A percentile compares a stretch with the other conserved stretches of the same genome.
Evolutionary conservation across 92 coral and sea anemone genomes (phyloP).

Genomic region (Hydrozoanthus gracilis): DNA sequence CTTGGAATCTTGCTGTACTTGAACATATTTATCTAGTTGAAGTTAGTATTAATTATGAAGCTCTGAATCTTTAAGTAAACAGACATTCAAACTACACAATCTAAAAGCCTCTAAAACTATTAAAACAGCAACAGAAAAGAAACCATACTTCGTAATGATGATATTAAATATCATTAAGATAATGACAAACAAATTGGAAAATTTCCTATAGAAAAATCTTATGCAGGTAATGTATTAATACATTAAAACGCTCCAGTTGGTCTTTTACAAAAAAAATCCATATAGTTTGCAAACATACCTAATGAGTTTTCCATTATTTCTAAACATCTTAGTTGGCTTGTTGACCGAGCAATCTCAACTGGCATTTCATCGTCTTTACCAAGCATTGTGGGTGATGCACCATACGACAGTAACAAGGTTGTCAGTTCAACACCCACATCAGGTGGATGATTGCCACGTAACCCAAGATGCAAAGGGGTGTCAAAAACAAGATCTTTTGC

Average conservation of each 20-base stretch:
- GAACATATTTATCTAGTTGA: no score
- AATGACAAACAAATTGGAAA: not conserved
- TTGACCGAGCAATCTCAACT: constrained; percentile 70
- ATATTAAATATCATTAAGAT: no score
- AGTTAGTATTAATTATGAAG: no score
- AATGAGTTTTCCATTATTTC: constrained; percentile 77
- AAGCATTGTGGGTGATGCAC: constrained; percentile 78
- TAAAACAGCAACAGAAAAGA: no score
- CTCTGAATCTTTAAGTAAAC: no score
- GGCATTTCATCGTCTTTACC: constrained; percentile 91
- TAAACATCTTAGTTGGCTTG: constrained; percentile 72
- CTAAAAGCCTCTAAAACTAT: no score
- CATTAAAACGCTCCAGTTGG: not conserved
- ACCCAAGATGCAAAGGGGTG: constrained; percentile 86
- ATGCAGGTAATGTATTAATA: no score
- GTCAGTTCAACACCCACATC: constrained; percentile 81
- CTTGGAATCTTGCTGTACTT: no score
- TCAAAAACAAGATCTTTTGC: constrained; percentile 85
- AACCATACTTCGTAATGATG: no score
- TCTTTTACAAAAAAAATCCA: not conserved
- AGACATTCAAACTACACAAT: no score
- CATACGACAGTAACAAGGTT: constrained; percentile 78
- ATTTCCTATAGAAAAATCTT: no score
- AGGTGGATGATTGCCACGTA: constrained; percentile 79
- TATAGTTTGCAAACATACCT: constrained; percentile 57